Evolutionary conservation across 2,113 vertebrate genomes (phyloP), one percentile per base, ranked within the genome.

Genomic region (Leptobrachium ailaonicum): DNA sequence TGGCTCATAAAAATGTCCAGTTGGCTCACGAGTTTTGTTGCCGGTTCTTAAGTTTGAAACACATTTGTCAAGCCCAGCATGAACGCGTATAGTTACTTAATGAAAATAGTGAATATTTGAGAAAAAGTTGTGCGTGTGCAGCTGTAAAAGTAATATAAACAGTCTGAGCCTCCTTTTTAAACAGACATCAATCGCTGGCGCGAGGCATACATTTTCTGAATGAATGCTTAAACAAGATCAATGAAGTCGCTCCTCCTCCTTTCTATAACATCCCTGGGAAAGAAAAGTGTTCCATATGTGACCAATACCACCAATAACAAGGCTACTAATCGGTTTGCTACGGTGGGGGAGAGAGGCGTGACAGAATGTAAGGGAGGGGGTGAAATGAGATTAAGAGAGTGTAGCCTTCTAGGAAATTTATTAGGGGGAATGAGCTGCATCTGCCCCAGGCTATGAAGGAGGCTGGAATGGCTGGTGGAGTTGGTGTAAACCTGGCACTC

Each of bases 261-360:
- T 62, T 47, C 41, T 70, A 43, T 43, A 77, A 41, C 32, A 41
- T 64, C 32, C 62, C 42, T 56, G 62, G 58, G 12, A 76, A 86
- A 86, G 32, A 90, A 92, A 92, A 85, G 75, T 83, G 86, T 88
- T 92, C 88, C 89, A 90, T 83, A 92, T 90, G 90, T 87, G 85
- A 74, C 0, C 0, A 84, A 86, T 86, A 79, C 45, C 82, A 71
- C 87, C 84, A 42, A 88, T 85, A 85, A 87, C n/a, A 0, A 79
- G 54, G 86, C 2, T 4, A 83, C 86, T 86, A 94, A 92, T 92
- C 88, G 80, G 92, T 92, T 92, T 88, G 89, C 87, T 89, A 60
- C 84, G 88, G 82, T 73, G 75, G 84, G 85, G 77, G 47, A 80
- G 86, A 88, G 79, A 89, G 91, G 88, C 91, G 87, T 88, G 88